Base-by-base conservation (phyloP, 1,140 invertebrate species). In the Heliconius melpomene region DNA sequence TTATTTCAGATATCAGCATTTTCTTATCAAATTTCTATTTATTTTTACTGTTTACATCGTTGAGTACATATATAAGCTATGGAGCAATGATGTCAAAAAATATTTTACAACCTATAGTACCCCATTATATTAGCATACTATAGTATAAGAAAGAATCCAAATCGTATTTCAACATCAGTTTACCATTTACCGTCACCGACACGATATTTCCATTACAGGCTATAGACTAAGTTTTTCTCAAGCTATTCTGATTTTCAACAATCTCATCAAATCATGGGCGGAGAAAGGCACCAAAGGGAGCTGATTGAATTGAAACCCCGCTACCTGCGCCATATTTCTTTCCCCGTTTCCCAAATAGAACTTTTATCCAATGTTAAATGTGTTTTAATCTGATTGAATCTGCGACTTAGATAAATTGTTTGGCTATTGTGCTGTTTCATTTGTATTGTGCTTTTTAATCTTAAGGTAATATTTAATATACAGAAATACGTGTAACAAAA, bases 381-480 rank as follows among this genome's bases (percentile, higher is more conserved):
- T 92, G 90, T 88, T 93, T 93, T 94, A 94, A 93, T 94, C 91
- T 90, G 91, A 94, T 93, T 91, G 88, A 90, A 89, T 77, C 91
- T 86, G 82, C 87, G 88, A 90, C 89, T 90, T 84, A 88, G 88
- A 89, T 91, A 89, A 90, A 93, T 90, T 89, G 85, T 83, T 84
- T 82, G 13, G 60, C 52, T 77, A 74, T 79, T 75, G 78, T 75
- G 57, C 75, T 46, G 23, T 77, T 77, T 71, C 75, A 77, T 71
- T 74, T 36, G 60, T 74, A 52, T 57, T 74, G 40, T 60, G 7
- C 38, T 38, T 38, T 20, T 40, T 13, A 36, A 36, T 72, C 3
- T 76, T 66, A 29, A 29, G 60, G 26, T 66, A 18, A 66, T 26
- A 26, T 26, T 26, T 3, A 66, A 16, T 26, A 2, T 29, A 26